Percentiles rank a stretch among this genome's conserved stretches.
Evolutionary conservation across 2,888 invertebrate genomes (phyloP).

Genomic region (Mimumesa dahlbomi): DNA sequence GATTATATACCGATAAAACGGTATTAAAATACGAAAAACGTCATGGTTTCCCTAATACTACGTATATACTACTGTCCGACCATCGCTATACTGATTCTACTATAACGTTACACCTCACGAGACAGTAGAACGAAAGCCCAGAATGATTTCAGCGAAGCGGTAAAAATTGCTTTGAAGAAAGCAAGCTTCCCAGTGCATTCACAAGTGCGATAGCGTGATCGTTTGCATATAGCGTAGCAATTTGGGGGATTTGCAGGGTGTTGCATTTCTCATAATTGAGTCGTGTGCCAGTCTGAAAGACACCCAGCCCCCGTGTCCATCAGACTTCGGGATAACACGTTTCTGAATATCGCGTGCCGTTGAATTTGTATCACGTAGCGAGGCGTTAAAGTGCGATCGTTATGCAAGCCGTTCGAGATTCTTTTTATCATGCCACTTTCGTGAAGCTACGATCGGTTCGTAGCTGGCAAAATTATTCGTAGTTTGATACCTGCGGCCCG

Average conservation of each 20-base stretch:
- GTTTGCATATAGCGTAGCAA: slow-evolving; percentile 14
- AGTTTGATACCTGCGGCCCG: too few species aligned
- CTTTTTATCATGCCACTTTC: not conserved
- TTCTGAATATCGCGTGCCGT: slow-evolving; percentile 55
- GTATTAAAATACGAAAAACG: too few species aligned
- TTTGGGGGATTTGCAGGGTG: slow-evolving; percentile 19
- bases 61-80: not conserved
- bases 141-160: slow-evolving; percentile 19
- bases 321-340: slow-evolving; percentile 42
- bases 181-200: too few species aligned
- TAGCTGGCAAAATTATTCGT: not conserved
- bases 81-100: not conserved
- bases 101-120: not conserved
- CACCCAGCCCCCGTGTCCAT: slow-evolving; percentile 42
- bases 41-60: too few species aligned
- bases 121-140: slow-evolving; percentile 1
- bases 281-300: slow-evolving; percentile 35
- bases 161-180: too few species aligned
- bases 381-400: slow-evolving; percentile 15
- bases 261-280: slow-evolving; percentile 48
- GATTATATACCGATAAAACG: too few species aligned
- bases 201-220: slow-evolving; percentile 39
- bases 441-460: not conserved
- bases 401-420: not conserved
- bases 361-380: slow-evolving; percentile 21